These are phyloP conservation scores for Gerosis bhagava DNA, from an alignment of 2,888 invertebrate genomes.

Conservation along the genomic window DNA sequence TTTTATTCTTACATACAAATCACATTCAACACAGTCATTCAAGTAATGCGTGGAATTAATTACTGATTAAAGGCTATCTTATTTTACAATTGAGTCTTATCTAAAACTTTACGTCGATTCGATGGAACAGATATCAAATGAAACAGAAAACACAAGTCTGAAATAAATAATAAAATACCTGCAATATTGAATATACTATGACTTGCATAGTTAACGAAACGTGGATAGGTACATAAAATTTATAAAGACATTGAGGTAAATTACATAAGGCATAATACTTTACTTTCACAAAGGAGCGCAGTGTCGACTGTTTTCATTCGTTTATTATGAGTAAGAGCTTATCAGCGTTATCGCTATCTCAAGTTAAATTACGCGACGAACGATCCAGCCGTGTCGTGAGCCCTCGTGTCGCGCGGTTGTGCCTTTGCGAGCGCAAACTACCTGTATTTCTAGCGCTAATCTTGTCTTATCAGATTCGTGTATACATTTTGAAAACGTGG, in stretches of 20 bases:
- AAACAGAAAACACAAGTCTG: too few relatives aligned
- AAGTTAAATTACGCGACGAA: conserved; percentile 70
- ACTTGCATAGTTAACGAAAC: too few relatives aligned
- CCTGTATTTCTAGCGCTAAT: conserved; percentile 61
- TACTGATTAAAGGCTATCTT: conserved; percentile 44
- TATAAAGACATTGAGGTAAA: neutral
- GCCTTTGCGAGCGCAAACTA: conserved; percentile 54
- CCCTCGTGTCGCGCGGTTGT: conserved; percentile 52
- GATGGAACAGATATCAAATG: conserved; percentile 12
- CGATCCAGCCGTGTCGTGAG: conserved; percentile 56
- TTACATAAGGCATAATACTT: conserved; percentile 15
- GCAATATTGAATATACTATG: too few relatives aligned
- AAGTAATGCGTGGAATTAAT: conserved; percentile 36
- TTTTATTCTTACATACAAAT: conserved; percentile 25
- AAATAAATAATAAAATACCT: too few relatives aligned
- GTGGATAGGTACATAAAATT: too few relatives aligned
- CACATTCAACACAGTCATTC: conserved; percentile 16
- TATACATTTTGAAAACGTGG: conserved; percentile 43
- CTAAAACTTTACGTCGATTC: conserved; percentile 24
- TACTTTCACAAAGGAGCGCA: conserved; percentile 26
- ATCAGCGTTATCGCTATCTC: conserved; percentile 78
- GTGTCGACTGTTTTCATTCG: conserved; percentile 33
- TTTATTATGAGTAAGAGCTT: conserved; percentile 46
- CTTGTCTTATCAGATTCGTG: conserved; percentile 59
- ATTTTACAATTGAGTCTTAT: conserved; percentile 38